Evolutionary conservation across 2,888 invertebrate species (phyloP), one percentile per base, ranked within the genome.

Genomic region (Teleiodes luculella): DNA sequence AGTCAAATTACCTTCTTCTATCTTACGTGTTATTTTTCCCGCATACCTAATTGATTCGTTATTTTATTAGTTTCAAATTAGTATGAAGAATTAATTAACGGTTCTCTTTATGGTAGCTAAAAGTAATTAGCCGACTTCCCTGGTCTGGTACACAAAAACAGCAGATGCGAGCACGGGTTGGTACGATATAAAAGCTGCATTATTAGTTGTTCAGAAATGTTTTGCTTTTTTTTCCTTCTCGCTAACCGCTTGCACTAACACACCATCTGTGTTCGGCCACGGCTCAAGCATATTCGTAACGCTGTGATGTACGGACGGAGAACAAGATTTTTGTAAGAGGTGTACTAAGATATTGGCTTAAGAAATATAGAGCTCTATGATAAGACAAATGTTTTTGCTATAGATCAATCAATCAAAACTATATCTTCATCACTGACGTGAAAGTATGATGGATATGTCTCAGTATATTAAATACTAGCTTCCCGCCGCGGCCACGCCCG

Each of bases 31-130:
- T 59, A 59, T 4, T 61, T 70, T 69, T 68, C 69, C 68, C 62
- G 59, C 59, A 57, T 57, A 56, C 62, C 5, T 65, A 72, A 79
- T 78, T 73, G 70, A 76, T 67, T 67, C 59, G 70, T 77, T 72
- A 73, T 74, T 68, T 77, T 72, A 73, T 74, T 68, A 70, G 64
- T 61, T 61, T 59, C 65, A 74, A 79, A 80, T 83, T 74, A 77
- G 78, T 81, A 74, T 79, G 76, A 80, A 77, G 72, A 81, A 84
- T 83, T 83, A 83, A 86, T 86, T 86, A 85, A 70, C 77, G 62
- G 69, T 65, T 72, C 57, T 65, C 72, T 75, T 73, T 73, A 71
- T 75, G 80, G 79, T 78, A 80, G 80, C 80, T 69, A 66, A 80
- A 78, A 74, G 79, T 86, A 86, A 88, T 87, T 86, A 85, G 76